Percentiles rank a stretch among this genome's conserved stretches.
These are phyloP conservation scores for Onychorhynchus coronatus DNA, from an alignment of 2,113 vertebrate genomes.

Conservation along the genomic window DNA sequence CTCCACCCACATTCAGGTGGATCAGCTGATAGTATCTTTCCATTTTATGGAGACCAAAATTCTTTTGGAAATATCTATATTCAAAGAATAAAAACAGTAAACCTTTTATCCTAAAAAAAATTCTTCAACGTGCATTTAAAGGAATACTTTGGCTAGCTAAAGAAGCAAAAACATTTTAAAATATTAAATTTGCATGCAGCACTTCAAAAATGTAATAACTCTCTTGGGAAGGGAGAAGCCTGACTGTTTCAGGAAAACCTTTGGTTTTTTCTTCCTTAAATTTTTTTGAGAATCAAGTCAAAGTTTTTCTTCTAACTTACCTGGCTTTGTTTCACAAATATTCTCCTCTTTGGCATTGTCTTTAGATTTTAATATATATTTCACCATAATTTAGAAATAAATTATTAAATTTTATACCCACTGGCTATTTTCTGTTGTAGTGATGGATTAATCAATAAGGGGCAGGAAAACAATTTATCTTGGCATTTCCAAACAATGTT, in stretches of 20 bases:
- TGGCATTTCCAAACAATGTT: not conserved
- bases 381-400: not conserved
- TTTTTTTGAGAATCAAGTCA: not conserved
- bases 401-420: not conserved
- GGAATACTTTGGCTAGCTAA: not conserved
- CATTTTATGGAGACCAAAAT: not conserved
- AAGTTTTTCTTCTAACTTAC: not conserved
- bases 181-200: not conserved
- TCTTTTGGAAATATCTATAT: not conserved
- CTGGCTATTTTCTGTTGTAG: not conserved
- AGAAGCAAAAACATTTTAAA: not conserved
- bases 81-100: not conserved
- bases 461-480: not conserved
- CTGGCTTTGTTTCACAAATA: not conserved
- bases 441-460: not conserved
- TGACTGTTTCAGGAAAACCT: not conserved
- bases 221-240: not conserved
- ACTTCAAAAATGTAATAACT: not conserved
- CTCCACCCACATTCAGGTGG: not conserved
- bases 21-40: not conserved
- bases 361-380: not conserved
- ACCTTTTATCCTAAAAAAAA: not conserved
- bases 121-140: not conserved
- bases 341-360: not conserved
- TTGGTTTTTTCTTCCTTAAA: not conserved